Percentiles rank a stretch among this genome's conserved stretches.
Evolutionary conservation across 2,797 vertebrate species (phyloP).

Genomic region (Pipistrellus pygmaeus): DNA sequence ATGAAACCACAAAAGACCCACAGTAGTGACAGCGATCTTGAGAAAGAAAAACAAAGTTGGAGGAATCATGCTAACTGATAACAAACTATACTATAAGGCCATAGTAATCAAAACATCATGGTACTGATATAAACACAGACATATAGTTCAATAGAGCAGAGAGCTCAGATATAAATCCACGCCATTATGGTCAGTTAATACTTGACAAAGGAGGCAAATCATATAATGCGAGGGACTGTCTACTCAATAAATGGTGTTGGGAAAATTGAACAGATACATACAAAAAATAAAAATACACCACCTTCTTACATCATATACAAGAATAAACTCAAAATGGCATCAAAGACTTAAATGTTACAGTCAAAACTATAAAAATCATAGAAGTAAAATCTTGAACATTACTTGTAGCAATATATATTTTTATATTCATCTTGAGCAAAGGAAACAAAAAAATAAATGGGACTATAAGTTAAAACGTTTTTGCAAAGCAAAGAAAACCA

Average conservation of each 20-base stretch:
- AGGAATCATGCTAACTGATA: background rate
- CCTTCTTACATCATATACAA: too few relatives aligned
- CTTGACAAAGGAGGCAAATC: background rate
- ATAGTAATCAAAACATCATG: background rate
- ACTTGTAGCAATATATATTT: background rate
- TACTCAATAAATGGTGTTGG: background rate
- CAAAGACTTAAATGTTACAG: background rate
- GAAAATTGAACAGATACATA: background rate
- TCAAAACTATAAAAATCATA: background rate
- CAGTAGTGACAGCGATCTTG: background rate
- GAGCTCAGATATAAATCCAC: background rate
- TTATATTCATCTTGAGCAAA: background rate
- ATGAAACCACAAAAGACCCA: background rate
- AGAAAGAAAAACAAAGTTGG: background rate
- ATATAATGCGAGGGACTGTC: background rate
- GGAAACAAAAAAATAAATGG: background rate
- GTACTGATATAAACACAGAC: background rate
- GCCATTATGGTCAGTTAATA: background rate
- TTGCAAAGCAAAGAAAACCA: background rate
- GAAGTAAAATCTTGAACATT: background rate
- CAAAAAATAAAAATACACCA: too few relatives aligned
- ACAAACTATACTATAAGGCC: background rate
- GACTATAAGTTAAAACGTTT: background rate
- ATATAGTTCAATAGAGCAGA: background rate
- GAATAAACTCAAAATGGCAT: background rate